phyloP scores from a whole-genome alignment of 2,888 invertebrate genomes.

The Torymus tubicola region DNA sequence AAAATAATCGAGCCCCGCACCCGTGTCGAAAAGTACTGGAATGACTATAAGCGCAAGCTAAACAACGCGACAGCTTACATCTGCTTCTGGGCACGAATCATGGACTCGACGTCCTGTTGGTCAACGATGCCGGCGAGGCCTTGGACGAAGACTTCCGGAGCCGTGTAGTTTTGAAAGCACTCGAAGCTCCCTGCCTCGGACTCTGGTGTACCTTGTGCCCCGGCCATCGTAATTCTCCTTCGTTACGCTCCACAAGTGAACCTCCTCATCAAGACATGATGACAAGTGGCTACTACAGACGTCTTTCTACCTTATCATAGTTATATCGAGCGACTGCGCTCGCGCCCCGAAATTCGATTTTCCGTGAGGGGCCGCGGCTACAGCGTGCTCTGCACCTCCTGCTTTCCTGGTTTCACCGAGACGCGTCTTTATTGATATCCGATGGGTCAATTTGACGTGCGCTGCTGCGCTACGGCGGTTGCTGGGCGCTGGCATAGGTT shows the following conservation, averaged over 20 bases:
- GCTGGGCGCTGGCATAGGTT: too few species aligned
- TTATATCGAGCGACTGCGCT: background rate
- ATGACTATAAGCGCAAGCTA: background rate
- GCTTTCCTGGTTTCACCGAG: conserved; percentile 50
- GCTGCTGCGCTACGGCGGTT: too few species aligned
- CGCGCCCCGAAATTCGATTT: conserved; percentile 42
- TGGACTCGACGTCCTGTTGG: conserved; percentile 92
- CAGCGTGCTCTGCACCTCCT: conserved; percentile 30
- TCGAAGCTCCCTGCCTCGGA: conserved; percentile 84
- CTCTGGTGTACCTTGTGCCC: conserved; percentile 76
- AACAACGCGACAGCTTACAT: conserved; percentile 81
- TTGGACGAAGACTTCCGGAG: conserved; percentile 95
- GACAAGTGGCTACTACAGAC: background rate
- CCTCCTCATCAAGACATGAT: conserved; percentile 33
- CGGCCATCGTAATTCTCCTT: conserved; percentile 66
- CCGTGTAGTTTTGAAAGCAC: conserved; percentile 93
- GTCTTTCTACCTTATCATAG: conserved; percentile 41
- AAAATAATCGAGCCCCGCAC: too few species aligned
- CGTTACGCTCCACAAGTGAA: background rate
- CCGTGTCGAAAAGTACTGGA: too few species aligned
- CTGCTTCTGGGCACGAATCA: conserved; percentile 94
- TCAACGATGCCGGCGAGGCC: conserved; percentile 94
- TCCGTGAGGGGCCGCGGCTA: background rate
- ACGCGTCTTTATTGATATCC: conserved; percentile 55
- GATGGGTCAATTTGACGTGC: conserved; percentile 48